These are phyloP conservation scores for Anorthoa munda DNA, from an alignment of 2,888 invertebrate genomes.

Conservation along the genomic window DNA sequence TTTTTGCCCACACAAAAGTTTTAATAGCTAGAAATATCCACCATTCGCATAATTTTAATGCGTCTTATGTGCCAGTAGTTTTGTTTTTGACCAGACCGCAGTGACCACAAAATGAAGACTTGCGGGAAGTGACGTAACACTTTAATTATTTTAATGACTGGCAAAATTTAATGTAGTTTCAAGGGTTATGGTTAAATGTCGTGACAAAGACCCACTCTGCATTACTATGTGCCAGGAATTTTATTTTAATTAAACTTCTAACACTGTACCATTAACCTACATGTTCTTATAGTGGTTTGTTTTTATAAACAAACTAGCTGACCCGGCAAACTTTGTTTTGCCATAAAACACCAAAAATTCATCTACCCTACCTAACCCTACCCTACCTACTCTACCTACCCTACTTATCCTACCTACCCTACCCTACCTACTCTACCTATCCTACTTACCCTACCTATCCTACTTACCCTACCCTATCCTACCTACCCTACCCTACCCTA, in stretches of 20 bases:
- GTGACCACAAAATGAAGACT: slow-evolving; percentile 4
- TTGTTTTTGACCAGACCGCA: neutral
- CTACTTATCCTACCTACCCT: too few relatives aligned
- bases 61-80: neutral
- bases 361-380: too few relatives aligned
- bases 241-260: slow-evolving; percentile 29
- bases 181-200: slow-evolving; percentile 32
- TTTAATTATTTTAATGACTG: slow-evolving; percentile 40
- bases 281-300: neutral
- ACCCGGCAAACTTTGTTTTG: too few relatives aligned
- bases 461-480: too few relatives aligned
- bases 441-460: too few relatives aligned
- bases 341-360: too few relatives aligned
- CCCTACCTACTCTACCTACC: too few relatives aligned
- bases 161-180: slow-evolving; percentile 7
- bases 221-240: slow-evolving; percentile 25
- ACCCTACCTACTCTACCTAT: too few relatives aligned
- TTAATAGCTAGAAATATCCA: neutral
- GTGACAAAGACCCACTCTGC: slow-evolving; percentile 36
- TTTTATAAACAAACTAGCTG: too few relatives aligned
- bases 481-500: too few relatives aligned
- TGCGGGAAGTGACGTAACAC: slow-evolving; percentile 15
- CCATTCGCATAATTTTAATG: neutral
- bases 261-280: slow-evolving; percentile 1
- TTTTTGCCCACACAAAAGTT: neutral